Percentiles rank a stretch among this genome's conserved stretches.
These are phyloP conservation scores for Caenorhabditis remanei DNA, from an alignment of 1,140 invertebrate genomes.

Conservation along the genomic window DNA sequence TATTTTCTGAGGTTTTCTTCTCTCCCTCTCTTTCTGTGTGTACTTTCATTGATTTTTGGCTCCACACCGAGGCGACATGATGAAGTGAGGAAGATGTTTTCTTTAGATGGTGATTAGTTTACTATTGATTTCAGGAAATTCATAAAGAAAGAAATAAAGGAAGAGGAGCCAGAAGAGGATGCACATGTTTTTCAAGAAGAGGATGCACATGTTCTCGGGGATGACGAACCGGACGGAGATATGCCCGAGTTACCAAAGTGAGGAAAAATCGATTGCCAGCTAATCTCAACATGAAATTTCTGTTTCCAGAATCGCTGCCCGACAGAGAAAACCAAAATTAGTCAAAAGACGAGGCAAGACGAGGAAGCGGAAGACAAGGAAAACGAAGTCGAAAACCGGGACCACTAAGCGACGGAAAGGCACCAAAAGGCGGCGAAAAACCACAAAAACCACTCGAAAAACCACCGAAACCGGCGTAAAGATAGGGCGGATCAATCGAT, in stretches of 20 bases:
- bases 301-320: background rate
- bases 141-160: background rate
- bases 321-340: constrained; percentile 12
- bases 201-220: constrained; percentile 7
- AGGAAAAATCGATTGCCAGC: background rate
- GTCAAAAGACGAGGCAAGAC: background rate
- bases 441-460: too few relatives aligned
- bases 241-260: background rate
- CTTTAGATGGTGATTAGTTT: background rate
- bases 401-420: background rate
- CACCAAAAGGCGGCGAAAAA: too few relatives aligned
- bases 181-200: background rate
- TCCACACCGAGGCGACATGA: background rate
- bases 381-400: background rate
- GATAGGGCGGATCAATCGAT: background rate
- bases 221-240: background rate
- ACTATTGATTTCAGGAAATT: background rate
- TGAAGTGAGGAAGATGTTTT: constrained; percentile 19
- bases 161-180: background rate
- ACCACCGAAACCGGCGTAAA: too few relatives aligned
- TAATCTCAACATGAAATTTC: background rate
- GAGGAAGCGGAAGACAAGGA: background rate
- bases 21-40: background rate
- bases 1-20: too few relatives aligned
- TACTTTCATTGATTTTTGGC: background rate